phyloP scores from a whole-genome alignment of 2,797 vertebrate species.

The Gephyroberyx darwinii region DNA sequence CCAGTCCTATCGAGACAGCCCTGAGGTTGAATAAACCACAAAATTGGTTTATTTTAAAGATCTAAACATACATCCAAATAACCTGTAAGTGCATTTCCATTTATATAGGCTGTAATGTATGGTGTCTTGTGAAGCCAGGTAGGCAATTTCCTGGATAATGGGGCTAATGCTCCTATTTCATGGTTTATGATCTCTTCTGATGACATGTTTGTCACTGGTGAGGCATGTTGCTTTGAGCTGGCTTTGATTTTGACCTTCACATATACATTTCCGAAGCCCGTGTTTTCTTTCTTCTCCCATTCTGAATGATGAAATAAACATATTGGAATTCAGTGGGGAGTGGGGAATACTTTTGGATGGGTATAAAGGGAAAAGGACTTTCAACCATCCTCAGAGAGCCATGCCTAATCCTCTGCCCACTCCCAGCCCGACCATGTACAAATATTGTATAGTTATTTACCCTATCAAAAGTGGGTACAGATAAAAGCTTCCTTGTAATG shows the following conservation, averaged over 20 bases:
- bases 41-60: constrained; percentile 44
- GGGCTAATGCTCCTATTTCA: constrained; percentile 77
- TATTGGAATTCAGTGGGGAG: constrained; percentile 34
- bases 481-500: constrained; percentile 7
- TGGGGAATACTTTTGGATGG: constrained; percentile 24
- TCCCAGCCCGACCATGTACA: too few species aligned
- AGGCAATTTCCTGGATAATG: constrained; percentile 76
- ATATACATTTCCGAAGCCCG: constrained; percentile 47
- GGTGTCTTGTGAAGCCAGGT: constrained; percentile 68
- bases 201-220: constrained; percentile 74
- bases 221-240: constrained; percentile 53
- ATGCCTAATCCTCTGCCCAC: too few species aligned
- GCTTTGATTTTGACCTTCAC: constrained; percentile 70
- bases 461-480: background rate
- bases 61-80: constrained; percentile 60
- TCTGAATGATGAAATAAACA: constrained; percentile 39
- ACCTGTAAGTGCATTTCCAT: constrained; percentile 74
- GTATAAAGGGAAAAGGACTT: constrained; percentile 22
- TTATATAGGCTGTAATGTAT: constrained; percentile 67
- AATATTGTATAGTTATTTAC: too few species aligned
- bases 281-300: constrained; percentile 53
- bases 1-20: constrained; percentile 21
- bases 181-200: constrained; percentile 76
- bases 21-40: constrained; percentile 11
- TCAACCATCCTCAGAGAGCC: background rate